Percentiles rank a stretch among this genome's conserved stretches.
Evolutionary conservation across 1,140 invertebrate species (phyloP).

Genomic region (Scaptomyza montana): DNA sequence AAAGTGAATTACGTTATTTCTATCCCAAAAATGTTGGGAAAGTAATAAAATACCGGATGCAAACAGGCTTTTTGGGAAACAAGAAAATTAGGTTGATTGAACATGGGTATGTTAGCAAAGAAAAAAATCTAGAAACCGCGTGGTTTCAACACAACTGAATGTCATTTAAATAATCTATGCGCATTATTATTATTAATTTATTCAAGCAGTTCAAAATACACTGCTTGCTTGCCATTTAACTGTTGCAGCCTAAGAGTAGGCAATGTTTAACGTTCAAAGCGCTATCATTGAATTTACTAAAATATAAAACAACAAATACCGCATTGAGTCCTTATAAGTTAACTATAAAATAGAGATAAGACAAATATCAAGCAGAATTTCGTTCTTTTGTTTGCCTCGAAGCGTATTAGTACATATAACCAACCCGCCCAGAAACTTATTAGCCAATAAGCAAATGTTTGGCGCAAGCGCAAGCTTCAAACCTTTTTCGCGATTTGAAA

Average conservation of each 20-base stretch:
- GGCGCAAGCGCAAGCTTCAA: slow-evolving; percentile 75
- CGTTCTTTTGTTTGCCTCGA: background rate
- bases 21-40: background rate
- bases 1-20: slow-evolving; percentile 38
- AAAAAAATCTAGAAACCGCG: background rate
- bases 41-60: background rate
- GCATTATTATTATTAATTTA: background rate
- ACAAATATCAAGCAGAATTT: too few relatives aligned
- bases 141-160: background rate
- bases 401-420: too few relatives aligned
- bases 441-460: slow-evolving; percentile 62
- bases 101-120: background rate
- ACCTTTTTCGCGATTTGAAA: slow-evolving; percentile 80
- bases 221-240: background rate
- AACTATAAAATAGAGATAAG: too few relatives aligned
- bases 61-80: background rate
- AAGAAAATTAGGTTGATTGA: background rate
- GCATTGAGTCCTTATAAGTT: too few relatives aligned
- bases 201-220: slow-evolving; percentile 5
- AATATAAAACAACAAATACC: too few relatives aligned
- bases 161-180: slow-evolving; percentile 9
- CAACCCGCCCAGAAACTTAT: slow-evolving; percentile 37
- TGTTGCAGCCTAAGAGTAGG: slow-evolving; percentile 14
- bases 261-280: background rate
- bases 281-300: too few relatives aligned